phyloP scores from a whole-genome alignment of 2,797 vertebrate species.

The Aphelocoma californica region DNA sequence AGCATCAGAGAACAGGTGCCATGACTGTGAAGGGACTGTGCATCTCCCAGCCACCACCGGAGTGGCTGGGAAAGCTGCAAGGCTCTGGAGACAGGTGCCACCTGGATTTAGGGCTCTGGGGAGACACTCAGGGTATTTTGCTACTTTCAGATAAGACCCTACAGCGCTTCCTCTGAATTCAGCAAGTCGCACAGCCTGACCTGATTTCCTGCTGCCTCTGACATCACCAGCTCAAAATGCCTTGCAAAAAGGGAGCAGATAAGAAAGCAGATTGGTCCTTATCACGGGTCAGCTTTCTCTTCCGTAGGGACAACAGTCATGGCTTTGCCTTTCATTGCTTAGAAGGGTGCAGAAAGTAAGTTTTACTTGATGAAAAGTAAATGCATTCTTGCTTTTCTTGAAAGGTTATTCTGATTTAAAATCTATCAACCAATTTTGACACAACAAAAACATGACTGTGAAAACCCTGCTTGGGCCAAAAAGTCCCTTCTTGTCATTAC shows the following conservation, averaged over 20 bases:
- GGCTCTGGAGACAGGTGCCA: neutral
- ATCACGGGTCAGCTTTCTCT: neutral
- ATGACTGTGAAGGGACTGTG: accelerated
- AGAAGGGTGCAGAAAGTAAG: neutral
- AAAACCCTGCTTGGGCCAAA: neutral
- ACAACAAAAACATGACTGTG: neutral
- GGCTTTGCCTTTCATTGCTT: neutral
- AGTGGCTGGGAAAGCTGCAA: neutral
- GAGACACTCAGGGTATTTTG: neutral
- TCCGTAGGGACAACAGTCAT: accelerated
- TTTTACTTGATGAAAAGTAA: neutral
- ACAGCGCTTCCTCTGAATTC: neutral
- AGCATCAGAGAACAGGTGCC: neutral
- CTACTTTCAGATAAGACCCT: neutral
- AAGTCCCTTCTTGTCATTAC: neutral
- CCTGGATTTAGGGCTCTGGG: neutral
- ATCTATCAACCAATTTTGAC: neutral
- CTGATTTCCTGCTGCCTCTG: neutral
- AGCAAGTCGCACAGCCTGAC: neutral
- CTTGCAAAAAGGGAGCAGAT: neutral
- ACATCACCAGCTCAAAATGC: neutral
- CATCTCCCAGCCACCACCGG: neutral
- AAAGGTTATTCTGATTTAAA: neutral
- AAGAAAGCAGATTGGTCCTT: neutral
- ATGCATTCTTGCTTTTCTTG: neutral